Base-by-base conservation (phyloP, 2,888 invertebrate genomes). In the Oithona nana region DNA sequence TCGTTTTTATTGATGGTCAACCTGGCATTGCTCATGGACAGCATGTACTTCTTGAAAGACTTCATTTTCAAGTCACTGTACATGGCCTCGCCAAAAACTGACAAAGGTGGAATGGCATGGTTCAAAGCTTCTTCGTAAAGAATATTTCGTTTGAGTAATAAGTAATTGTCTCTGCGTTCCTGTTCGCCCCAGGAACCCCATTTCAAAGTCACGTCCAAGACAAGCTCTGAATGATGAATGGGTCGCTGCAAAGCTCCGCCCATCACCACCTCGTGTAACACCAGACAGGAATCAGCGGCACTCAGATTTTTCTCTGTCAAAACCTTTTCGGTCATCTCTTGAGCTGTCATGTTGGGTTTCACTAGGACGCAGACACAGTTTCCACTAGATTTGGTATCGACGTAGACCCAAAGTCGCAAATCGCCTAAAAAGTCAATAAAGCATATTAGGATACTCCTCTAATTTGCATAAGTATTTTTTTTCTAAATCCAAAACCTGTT, bases 161-260 rank as follows among this genome's bases (percentile, higher is more conserved):
- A 75, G 71, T 83, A 83, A 71, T 88, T 90, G 68, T 86, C 81
- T 71, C 84, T 86, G 39, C 88, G 77, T 72, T 89, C 88, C n/a
- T 81, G 80, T 64, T 84, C 83, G 59, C 86, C 83, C 90, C 92
- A 92, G 69, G 85, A 84, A 1, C 87, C 82, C 92, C 93, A 92
- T 60, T 84, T 79, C 0, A 85, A 75, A 0, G 84, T 83, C 0
- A 74, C 70, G 67, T 69, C 69, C 57, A 75, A 69, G 29, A 77
- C 81, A 59, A 80, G 79, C 70, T 86, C 86, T 59, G 81, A 78
- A 67, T 84, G 81, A 72, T 89, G 88, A 1, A 92, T 76, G 0
- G 86, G 83, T 1, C 92, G 77, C 60, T 81, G 80, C 73, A 88
- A 73, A 20, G 81, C 77, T 28, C 83, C 86, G 67, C 81, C 80